Base-by-base conservation (phyloP, 1,140 invertebrate species). In the Chrysopa pallens region DNA sequence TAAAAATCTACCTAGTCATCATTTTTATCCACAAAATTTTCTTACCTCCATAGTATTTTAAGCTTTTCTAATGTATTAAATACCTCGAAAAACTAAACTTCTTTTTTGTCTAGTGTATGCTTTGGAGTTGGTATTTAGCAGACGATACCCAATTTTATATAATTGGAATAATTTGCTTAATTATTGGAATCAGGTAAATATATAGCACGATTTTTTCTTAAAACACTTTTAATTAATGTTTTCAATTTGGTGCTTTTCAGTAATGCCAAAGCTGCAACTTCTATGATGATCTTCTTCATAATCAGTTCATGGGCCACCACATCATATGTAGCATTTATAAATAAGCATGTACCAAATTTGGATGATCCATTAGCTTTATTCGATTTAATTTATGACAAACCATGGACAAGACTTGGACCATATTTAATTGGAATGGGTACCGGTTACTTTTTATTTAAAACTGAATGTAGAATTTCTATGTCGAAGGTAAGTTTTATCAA, bases 81-180 rank as follows among this genome's bases (percentile, higher is more conserved):
- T 37, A 29, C 29, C 7, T 9, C n/a, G 39, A 11, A 29, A 39
- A 31, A 40, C 40, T 33, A 38, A 23, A 43, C 39, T 38, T 14
- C 36, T 39, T 41, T 41, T 69, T 71, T 8, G 17, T 23, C 17
- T 60, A 87, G 83, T 87, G 84, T 52, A 86, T 86, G 82, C 53
- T 85, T 17, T 87, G 84, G 83, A 86, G 82, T 64, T 87, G 84
- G 83, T 86, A 87, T 52, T 59, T 87, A n/a, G 81, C 83, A 0
- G 82, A 86, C 48, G 84, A 87, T 52, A 84, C 82, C 0, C 84
- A 87, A 53, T 86, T 86, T 59, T 87, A 85, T 52, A 70, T 84
- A 14, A 69, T 87, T 23, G 82, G 82, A 28, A 78, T 78, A 1
- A 72, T 86, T 6, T 74, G 86, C 8, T 61, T 87, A 2, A 81